phyloP scores from a whole-genome alignment of 2,113 vertebrate species.

The Corythornis madagascariensis region DNA sequence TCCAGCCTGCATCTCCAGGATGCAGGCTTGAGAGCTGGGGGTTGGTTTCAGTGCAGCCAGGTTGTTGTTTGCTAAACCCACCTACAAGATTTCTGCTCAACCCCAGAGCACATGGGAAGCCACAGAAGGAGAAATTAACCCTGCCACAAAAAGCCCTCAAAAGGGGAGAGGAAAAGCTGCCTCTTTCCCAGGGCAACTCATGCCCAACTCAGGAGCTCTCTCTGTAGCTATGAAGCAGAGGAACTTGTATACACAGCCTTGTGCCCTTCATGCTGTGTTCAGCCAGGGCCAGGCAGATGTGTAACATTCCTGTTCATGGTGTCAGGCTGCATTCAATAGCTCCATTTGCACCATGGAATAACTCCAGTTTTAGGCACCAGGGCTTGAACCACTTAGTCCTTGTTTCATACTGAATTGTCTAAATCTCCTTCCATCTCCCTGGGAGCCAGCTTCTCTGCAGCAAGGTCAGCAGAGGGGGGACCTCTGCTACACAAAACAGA shows the following conservation, averaged over 20 bases:
- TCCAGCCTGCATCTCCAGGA: too few relatives aligned
- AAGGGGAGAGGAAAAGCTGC: background rate
- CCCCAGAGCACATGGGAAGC: fast-evolving
- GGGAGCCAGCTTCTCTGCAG: background rate
- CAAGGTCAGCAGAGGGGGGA: background rate
- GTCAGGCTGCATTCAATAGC: background rate
- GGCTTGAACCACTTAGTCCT: background rate
- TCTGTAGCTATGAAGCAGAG: fast-evolving
- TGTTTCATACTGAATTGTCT: background rate
- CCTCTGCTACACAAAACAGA: background rate
- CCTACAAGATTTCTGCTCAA: background rate
- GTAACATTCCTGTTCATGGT: background rate
- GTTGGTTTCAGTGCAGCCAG: background rate
- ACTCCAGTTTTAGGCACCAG: background rate
- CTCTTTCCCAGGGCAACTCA: background rate
- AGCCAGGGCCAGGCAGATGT: background rate
- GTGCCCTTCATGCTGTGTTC: background rate
- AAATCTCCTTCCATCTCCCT: background rate
- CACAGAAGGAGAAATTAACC: background rate
- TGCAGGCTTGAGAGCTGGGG: background rate
- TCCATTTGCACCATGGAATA: background rate
- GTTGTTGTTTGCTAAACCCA: background rate
- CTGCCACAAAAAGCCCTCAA: background rate
- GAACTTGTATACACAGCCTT: background rate
- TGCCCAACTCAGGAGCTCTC: background rate